Evolutionary conservation across 2,113 vertebrate genomes (phyloP), one percentile per base, ranked within the genome.

Genomic region (Parus major): DNA sequence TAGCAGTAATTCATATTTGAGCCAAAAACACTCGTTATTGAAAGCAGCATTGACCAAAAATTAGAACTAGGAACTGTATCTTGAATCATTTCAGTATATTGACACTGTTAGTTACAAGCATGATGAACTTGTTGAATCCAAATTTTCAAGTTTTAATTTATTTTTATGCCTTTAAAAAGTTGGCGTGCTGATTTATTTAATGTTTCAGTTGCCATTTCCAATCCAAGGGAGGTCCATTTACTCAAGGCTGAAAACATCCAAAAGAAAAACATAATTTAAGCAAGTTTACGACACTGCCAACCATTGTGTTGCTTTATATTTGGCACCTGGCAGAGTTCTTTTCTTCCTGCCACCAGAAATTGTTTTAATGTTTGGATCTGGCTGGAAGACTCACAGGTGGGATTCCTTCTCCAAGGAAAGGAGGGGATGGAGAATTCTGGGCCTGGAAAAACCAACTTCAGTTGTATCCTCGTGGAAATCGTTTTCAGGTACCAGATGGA

Each of bases 261-360:
- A 81, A 88, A 81, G 69, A 65, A 89, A 68, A 65, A n/a, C 8
- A 57, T 4, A 17, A 71, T 53, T 59, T 57, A 65, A 88, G 39
- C 76, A 65, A 56, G 11, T 90, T 93, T 83, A 44, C 63, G 71
- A 10, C 28, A 2, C 36, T 90, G 91, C 88, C 93, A 95, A 10
- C 68, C 75, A 73, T 94, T 93, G 91, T 92, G 53, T 77, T 84
- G 44, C 36, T 93, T 90, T 87, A 8, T 73, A 57, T 88, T 87
- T 89, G 60, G 52, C 42, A 71, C 29, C 65, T 70, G 73, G 85
- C 64, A 78, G 31, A 70, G 22, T 69, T 15, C 11, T 76, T 65
- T 73, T 42, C 57, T 59, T 95, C 55, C 93, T 93, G 66, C 55
- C 46, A 14, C 39, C 57, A 87, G 64, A 76, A 83, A 59, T 76